phyloP scores from a whole-genome alignment of 2,888 invertebrate genomes.

The Zele albiditarsus region DNA sequence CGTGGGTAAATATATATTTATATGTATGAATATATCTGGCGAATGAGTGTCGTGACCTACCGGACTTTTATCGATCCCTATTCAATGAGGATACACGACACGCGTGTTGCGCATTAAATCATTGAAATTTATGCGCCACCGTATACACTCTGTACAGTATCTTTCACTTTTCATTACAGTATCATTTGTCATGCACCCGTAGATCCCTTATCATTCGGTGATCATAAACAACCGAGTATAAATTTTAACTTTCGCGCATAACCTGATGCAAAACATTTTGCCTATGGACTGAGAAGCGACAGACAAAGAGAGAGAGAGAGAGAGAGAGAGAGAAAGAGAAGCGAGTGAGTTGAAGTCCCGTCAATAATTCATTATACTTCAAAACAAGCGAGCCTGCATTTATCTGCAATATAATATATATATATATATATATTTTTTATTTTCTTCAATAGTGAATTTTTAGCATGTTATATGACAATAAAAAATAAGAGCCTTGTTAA shows the following conservation, averaged over 20 bases:
- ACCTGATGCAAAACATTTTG: constrained; percentile 67
- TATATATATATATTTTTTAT: background rate
- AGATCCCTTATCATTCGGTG: constrained; percentile 72
- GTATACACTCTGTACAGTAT: constrained; percentile 63
- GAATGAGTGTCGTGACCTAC: constrained; percentile 44
- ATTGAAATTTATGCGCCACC: constrained; percentile 72
- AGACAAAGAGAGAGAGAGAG: background rate
- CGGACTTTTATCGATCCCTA: constrained; percentile 66
- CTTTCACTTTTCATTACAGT: constrained; percentile 73
- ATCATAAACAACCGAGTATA: constrained; percentile 73
- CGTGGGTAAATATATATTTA: background rate
- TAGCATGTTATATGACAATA: background rate
- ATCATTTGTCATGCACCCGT: constrained; percentile 72
- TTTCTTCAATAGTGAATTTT: background rate
- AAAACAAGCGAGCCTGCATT: constrained; percentile 18
- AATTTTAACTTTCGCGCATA: constrained; percentile 73
- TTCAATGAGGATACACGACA: constrained; percentile 66
- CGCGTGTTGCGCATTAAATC: constrained; percentile 70
- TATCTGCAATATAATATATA: background rate
- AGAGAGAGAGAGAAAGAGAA: background rate
- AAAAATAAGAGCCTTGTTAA: background rate
- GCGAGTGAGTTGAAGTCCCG: background rate
- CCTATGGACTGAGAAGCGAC: background rate
- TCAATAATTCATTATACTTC: constrained; percentile 40
- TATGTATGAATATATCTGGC: background rate